These are phyloP conservation scores for Hypsibius dujardini DNA, from an alignment of 1,140 invertebrate genomes.

Conservation along the genomic window DNA sequence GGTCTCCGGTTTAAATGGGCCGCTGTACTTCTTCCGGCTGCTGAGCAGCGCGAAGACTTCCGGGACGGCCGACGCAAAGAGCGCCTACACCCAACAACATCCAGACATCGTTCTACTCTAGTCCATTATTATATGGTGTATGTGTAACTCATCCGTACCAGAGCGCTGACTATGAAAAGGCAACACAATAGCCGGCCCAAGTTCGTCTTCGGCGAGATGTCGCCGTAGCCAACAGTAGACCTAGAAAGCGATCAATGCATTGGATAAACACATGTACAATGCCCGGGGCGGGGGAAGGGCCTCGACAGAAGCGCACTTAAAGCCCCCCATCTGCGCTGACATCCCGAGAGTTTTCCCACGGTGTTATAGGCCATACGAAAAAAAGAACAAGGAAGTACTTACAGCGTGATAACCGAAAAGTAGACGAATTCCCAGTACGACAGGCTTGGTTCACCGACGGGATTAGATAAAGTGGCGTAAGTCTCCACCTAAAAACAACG, in stretches of 20 bases:
- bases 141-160: background rate
- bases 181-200: slow-evolving; percentile 2
- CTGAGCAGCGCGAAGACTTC: background rate
- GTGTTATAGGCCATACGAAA: too few species aligned
- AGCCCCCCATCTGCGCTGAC: too few species aligned
- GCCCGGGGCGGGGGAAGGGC: too few species aligned
- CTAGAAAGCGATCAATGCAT: background rate
- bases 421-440: slow-evolving; percentile 9
- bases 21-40: background rate
- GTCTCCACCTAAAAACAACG: too few species aligned
- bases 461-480: too few species aligned
- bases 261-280: too few species aligned
- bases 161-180: background rate
- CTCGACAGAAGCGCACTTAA: too few species aligned
- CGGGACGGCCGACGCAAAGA: background rate
- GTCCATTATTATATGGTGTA: background rate
- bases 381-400: background rate
- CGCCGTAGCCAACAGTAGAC: slow-evolving; percentile 8
- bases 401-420: slow-evolving; percentile 10
- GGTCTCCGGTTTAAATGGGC: background rate
- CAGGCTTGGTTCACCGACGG: background rate
- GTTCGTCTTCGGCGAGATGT: background rate
- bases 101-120: background rate
- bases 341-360: too few species aligned
- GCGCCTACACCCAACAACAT: background rate